phyloP scores from a whole-genome alignment of 1,140 invertebrate genomes.

The Heliconius melpomene region DNA sequence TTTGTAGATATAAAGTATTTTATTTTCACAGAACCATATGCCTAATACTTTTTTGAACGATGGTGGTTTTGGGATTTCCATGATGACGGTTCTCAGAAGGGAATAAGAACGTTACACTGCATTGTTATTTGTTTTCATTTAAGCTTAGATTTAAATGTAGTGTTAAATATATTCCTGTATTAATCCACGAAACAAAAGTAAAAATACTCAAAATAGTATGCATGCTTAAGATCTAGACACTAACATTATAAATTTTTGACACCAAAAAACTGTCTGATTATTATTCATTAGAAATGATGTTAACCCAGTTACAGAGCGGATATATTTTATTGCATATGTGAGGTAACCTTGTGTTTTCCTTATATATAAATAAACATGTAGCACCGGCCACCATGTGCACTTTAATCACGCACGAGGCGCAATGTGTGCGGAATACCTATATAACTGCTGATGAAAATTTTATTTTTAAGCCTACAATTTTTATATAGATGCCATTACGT shows the following conservation, averaged over 20 bases:
- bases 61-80: background rate
- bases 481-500: background rate
- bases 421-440: conserved; percentile 25
- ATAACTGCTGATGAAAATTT: conserved; percentile 21
- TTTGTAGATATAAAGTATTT: background rate
- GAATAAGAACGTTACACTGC: no score
- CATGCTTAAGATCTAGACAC: background rate
- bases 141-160: no score
- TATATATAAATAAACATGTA: conserved; percentile 32
- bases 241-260: background rate
- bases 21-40: background rate
- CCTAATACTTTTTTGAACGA: background rate
- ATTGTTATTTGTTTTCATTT: no score
- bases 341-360: conserved; percentile 39
- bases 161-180: background rate
- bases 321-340: conserved; percentile 36
- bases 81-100: background rate
- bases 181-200: background rate
- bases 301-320: conserved; percentile 45
- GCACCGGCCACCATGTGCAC: conserved; percentile 31
- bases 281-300: conserved; percentile 30
- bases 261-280: conserved; percentile 7
- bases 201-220: no score
- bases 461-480: background rate
- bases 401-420: conserved; percentile 23